Evolutionary conservation across 2,888 invertebrate species (phyloP).

Genomic region (Leptinotarsa rubiginosa): DNA sequence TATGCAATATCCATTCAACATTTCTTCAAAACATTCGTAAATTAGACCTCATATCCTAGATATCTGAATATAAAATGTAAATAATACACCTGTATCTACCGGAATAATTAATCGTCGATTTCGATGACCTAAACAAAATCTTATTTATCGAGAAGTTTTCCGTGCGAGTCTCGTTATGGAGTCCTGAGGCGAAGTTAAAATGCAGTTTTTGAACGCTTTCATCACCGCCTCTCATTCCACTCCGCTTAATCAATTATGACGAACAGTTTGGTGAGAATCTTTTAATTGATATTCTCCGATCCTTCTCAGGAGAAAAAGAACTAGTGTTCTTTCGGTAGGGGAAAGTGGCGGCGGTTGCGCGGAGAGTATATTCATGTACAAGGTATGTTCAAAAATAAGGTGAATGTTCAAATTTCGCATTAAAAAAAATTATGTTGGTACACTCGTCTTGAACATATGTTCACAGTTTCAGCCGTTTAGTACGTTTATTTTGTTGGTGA

Average conservation of each 20-base stretch:
- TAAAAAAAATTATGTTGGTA: no score
- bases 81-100: conserved; percentile 3
- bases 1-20: background rate
- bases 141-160: conserved; percentile 47
- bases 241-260: conserved; percentile 23
- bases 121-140: conserved; percentile 43
- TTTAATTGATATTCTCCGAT: conserved; percentile 13
- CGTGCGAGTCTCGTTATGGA: conserved; percentile 44
- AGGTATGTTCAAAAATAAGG: no score
- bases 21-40: no score
- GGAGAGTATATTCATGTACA: no score
- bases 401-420: no score
- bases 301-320: background rate
- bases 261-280: conserved; percentile 16
- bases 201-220: conserved; percentile 45
- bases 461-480: no score
- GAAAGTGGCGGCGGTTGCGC: background rate
- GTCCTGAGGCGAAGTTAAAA: conserved; percentile 43
- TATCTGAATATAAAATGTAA: background rate
- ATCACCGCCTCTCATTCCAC: conserved; percentile 40
- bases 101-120: background rate
- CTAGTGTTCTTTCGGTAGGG: background rate
- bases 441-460: no score
- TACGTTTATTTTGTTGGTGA: no score
- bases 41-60: no score